Evolutionary conservation across 2,888 invertebrate genomes (phyloP).

Genomic region (Druceiella hillmani): DNA sequence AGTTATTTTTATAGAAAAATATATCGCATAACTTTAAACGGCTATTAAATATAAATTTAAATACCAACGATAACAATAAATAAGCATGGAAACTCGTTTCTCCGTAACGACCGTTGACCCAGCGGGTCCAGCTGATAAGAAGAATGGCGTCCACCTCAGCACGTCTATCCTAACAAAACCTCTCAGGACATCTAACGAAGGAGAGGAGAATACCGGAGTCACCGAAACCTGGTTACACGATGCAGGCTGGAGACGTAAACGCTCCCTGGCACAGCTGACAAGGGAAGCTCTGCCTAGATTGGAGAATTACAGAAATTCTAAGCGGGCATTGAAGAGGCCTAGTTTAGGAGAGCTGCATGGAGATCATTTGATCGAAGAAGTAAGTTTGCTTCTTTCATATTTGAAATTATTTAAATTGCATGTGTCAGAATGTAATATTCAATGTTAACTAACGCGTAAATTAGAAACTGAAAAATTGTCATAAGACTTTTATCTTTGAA

Average conservation of each 20-base stretch:
- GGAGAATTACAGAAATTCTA: constrained; percentile 77
- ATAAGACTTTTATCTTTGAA: no score
- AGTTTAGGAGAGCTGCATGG: constrained; percentile 81
- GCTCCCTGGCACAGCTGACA: constrained; percentile 61
- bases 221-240: constrained; percentile 45
- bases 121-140: constrained; percentile 37
- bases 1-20: no score
- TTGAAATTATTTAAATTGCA: no score
- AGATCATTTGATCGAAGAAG: constrained; percentile 48
- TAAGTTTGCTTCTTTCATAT: no score
- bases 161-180: constrained; percentile 44
- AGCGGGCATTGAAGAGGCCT: constrained; percentile 71
- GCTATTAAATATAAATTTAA: no score
- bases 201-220: constrained; percentile 27
- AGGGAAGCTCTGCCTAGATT: constrained; percentile 75
- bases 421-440: no score
- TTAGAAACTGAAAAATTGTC: no score
- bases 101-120: constrained; percentile 39
- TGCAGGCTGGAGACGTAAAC: constrained; percentile 46
- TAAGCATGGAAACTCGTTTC: no score
- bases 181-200: constrained; percentile 26
- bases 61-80: no score
- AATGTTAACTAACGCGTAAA: no score
- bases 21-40: no score
- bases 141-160: constrained; percentile 45